Conservation (phyloP, 2,113 vertebrate genomes). For the Perca fluviatilis region DNA sequence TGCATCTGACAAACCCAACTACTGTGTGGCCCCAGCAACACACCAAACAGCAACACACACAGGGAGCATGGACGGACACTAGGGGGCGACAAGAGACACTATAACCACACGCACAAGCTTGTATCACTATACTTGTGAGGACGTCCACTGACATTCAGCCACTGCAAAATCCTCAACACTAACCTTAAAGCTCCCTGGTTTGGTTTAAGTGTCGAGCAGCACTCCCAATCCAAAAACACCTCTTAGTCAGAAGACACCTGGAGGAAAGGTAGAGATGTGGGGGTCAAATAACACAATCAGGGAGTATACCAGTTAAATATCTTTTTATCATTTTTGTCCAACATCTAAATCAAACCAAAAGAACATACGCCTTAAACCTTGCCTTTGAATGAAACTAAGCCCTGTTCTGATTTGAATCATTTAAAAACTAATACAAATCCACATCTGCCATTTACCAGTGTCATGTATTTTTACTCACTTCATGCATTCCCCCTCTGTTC, state of each 20-base stretch:
- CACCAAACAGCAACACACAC: slow-evolving; percentile 75
- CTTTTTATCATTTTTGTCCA: neutral
- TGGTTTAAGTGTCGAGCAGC: slow-evolving; percentile 9
- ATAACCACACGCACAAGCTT: slow-evolving; percentile 65
- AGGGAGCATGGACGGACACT: slow-evolving; percentile 79
- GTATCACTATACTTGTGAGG: slow-evolving; percentile 67
- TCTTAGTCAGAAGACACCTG: neutral
- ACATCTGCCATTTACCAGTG: neutral
- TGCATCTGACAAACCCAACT: slow-evolving; percentile 92
- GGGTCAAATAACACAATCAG: neutral
- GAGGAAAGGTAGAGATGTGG: neutral
- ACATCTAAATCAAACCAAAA: neutral
- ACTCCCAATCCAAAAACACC: neutral
- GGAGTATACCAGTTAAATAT: neutral
- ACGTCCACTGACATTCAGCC: slow-evolving; percentile 19
- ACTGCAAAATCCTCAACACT: neutral
- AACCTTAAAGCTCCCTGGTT: neutral
- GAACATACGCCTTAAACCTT: neutral
- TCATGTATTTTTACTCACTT: neutral
- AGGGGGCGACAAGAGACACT: slow-evolving; percentile 62
- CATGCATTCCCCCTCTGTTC: neutral
- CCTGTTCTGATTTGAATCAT: neutral
- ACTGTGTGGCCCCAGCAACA: slow-evolving; percentile 86
- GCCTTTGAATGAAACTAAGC: neutral
- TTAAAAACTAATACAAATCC: neutral